Evolutionary conservation across 53 echinoderm and acorn worm genomes (phyloP), one percentile per base, ranked within the genome.

Genomic region (Luidia sarsii): DNA sequence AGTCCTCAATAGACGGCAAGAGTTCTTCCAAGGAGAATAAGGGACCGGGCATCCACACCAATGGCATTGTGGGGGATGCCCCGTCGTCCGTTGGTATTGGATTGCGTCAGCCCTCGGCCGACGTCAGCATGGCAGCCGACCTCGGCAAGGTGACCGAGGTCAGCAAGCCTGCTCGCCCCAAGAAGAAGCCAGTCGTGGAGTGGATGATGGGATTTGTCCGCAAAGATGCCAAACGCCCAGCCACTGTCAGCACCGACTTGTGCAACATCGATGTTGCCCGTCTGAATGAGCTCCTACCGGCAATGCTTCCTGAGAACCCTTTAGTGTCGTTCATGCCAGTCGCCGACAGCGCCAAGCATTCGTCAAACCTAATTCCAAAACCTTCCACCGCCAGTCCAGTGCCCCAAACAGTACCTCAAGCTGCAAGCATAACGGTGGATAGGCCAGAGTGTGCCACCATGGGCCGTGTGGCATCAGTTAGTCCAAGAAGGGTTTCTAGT

Each of bases 191-290:
- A 48, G 33, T 83, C 33, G 39, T 83, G 35, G 83, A 83, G 43
- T 83, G 83, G 83, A 69, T 69, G 57, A 48, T 70, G 45, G 83
- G 83, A 33, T 83, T 83, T 62, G 83, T 83, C 3, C 43, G 82
- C 68, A 69, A 70, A 13, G 81, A 64, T 65, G 66, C 53, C 23
- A 34, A 25, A 41, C 33, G 28, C 23, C 24, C 16, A 34, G 35
- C 64, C 25, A 32, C 51, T 56, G 35, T 41, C 37, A 25, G 27
- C 22, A 56, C 33, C 37, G 72, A 72, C 22, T 20, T 57, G 39
- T 72, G 54, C 3, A 56, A 72, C 15, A 28, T 72, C 0, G 72
- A 35, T 28, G 56, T 54, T 25, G 35, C 25, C 27, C 36, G 33
- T 56, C 24, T 72, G 16, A 36, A 38, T 22, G 13, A 35, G 50